Base-by-base conservation (phyloP, 2,113 vertebrate genomes). In the Platycercus adscitus region DNA sequence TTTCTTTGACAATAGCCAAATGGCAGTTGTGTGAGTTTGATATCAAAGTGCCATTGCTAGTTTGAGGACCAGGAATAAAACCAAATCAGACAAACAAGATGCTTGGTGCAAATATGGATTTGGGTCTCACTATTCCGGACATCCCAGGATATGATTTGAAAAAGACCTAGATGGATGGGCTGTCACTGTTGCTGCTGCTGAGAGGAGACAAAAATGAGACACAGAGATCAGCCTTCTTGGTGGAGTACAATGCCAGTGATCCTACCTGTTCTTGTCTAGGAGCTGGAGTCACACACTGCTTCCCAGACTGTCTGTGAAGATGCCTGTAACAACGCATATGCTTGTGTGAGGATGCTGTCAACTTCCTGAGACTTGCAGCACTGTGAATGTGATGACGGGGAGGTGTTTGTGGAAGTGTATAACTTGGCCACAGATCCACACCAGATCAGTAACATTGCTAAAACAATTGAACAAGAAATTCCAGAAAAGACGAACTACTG, bases 251-350 rank as follows among this genome's bases (percentile, higher is more conserved):
- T 7, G 93, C 98, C 84, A 98, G 98, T 0, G 99, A 99, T 96
- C 99, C 99, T 11, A 97, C 98, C 26, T 99, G 99, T 71, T 99
- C 99, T 17, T 96, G 98, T n/a, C 96, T 99, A 70, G 99, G 99
- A 16, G 99, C 99, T 2, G 99, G 99, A 64, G 99, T 99, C 29
- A 99, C 99, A 43, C 98, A 99, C 97, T 99, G 99, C 96, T 99
- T 99, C 95, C 99, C 99, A 39, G 99, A 99, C 96, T 99, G 99
- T n/a, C 41, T 99, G 99, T 88, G 99, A 99, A 95, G 99, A 99
- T 88, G 98, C 99, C 1, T 99, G 98, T 66, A 99, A 99, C 96
- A 99, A 99, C 96, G 99, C 99, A 0, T 99, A 99, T 0, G 99
- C 99, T 4, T 99, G 99, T 29, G 99, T 99, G 79, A 98, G 99